Base-by-base conservation (phyloP, 2,113 vertebrate genomes). In the Condylura cristata region DNA sequence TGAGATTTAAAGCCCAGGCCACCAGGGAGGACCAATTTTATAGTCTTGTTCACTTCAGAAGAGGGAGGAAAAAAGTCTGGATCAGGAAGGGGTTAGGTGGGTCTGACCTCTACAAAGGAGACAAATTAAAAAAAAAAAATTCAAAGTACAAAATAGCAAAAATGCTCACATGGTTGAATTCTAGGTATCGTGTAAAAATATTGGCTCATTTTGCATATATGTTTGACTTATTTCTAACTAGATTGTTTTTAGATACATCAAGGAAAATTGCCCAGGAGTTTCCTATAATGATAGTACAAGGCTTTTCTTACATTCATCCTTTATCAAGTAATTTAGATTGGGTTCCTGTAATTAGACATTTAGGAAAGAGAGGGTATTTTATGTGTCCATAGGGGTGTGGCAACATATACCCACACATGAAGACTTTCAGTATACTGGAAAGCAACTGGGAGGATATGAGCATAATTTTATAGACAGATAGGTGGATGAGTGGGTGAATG, bases 341-440 rank as follows among this genome's bases (percentile, higher is more conserved):
- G 5, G 53, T 89, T 66, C 26, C 32, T 72, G 11, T 24, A 81
- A 65, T 71, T 51, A 48, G 11, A 14, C 14, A 2, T 8, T 2
- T 22, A 70, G 28, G 46, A 89, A 70, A 63, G 14, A 89, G 68
- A 46, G 13, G 24, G 0, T 8, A 71, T 51, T 17, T 39, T 37
- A 32, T 56, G 11, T 6, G 9, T 41, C 22, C 26, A 6, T 0
- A 30, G 14, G 44, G 75, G 48, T 5, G 0, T 18, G 24, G 5
- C n/a, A 6, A 0, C 26, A 32, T 14, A 20, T 2, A 20, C 0
- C 4, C 48, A 11, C 3, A 44, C 10, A 61, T 2, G 34, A 17
- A 83, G 2, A 48, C 17, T 6, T 10, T 2, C 17, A 20, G 16
- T 32, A 2, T 2, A 8, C 24, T 24, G 11, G 22, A n/a, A 37